phyloP scores from a whole-genome alignment of 2,797 vertebrate genomes.

The Iguana delicatissima region DNA sequence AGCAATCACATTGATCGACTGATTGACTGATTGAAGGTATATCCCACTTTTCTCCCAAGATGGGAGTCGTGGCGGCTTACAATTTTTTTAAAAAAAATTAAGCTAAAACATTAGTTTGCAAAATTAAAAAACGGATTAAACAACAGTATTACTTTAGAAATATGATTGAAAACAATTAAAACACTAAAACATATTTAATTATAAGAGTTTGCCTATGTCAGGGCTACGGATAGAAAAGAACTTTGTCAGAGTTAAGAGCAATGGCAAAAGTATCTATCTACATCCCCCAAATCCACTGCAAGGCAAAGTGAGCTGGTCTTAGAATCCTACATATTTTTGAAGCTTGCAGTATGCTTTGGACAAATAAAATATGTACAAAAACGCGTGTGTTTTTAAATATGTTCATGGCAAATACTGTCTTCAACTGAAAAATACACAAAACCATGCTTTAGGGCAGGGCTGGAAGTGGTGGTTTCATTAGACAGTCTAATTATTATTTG shows the following conservation, averaged over 20 bases:
- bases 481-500: too few relatives aligned
- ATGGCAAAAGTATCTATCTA: background rate
- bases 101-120: background rate
- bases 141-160: too few relatives aligned
- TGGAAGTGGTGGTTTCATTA: too few relatives aligned
- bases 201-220: background rate
- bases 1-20: background rate
- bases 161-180: too few relatives aligned
- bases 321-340: too few relatives aligned
- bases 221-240: too few relatives aligned
- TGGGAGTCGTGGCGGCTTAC: background rate
- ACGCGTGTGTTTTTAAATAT: background rate
- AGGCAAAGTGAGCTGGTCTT: slow-evolving; percentile 3
- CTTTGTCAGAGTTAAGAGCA: background rate
- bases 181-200: background rate
- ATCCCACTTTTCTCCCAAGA: background rate
- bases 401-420: background rate
- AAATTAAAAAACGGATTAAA: too few relatives aligned
- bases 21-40: background rate
- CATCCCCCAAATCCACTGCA: background rate
- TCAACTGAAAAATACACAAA: too few relatives aligned
- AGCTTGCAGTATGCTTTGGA: too few relatives aligned
- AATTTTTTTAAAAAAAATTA: background rate
- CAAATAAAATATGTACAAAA: too few relatives aligned
- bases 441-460: too few relatives aligned